Base-by-base conservation (phyloP, 2,888 invertebrate species). In the Andrena praecox region DNA sequence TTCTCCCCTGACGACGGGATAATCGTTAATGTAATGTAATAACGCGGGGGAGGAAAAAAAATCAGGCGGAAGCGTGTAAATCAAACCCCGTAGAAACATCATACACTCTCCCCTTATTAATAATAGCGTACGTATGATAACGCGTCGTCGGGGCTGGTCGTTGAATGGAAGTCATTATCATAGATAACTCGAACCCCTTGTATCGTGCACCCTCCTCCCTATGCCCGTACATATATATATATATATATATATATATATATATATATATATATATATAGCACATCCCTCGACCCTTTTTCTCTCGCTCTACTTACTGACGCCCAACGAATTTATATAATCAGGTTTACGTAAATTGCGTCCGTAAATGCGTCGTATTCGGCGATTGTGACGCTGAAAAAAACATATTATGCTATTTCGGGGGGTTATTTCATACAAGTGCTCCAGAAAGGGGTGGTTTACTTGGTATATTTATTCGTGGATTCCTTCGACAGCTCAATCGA, bases 21-120 rank as follows among this genome's bases (percentile, higher is more conserved):
- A 74, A 84, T 83, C 83, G 83, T 83, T 77, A 74, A 75, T 83
- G 77, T 68, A 83, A 82, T 82, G 82, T 72, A 82, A 71, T 71
- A 82, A 74, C 78, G 27, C 56, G 50, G 73, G 78, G 77, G 77
- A 82, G 77, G 78, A 75, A 73, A 82, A 82, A 71, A 71, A 84
- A 71, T 82, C 83, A 74, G 77, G 78, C 77, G 67, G 83, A 77
- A 83, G 12, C 67, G 71, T 42, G 63, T 71, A 72, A 84, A 82
- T 82, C 77, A 77, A 77, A 62, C 67, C 67, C 69, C 74, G 71
- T 62, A 77, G 70, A 82, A 71, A 71, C 62, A 82, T 82, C 63
- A 66, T 71, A 68, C 64, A 63, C 70, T 71, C 64, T 50, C 67
- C 31, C 31, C 10, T 24, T 82, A 82, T 83, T 83, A 83, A 83